Evolutionary conservation across 2,797 vertebrate species (phyloP), one percentile per base, ranked within the genome.

Genomic region (Lophotriccus pileatus): DNA sequence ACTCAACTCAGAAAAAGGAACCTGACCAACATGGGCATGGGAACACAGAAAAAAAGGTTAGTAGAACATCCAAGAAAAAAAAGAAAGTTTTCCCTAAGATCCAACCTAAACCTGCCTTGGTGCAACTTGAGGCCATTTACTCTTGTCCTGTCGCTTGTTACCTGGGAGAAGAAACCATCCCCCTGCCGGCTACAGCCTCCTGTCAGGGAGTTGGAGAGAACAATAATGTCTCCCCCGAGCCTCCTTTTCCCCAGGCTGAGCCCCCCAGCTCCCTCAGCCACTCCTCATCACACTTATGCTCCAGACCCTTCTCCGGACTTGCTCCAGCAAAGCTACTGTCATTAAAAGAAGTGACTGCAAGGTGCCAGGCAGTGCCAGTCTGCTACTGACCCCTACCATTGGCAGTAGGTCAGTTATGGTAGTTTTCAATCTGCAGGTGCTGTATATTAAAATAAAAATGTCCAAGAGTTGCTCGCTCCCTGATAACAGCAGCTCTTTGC

Each of bases 381-480:
- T 73, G 23, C 36, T 47, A 13, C 52, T 66, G 55, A 72, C 32
- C 52, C 50, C 64, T 32, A 20, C 41, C 18, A 53, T 14, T 8
- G 60, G 32, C 21, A 37, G 5, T 10, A 47, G 0, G 2, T 12
- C 32, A 68, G 27, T 78, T 14, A 14, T 0, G 3, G 25, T 8
- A 10, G 34, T 17, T 88, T 47, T 72, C 59, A 84, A 36, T 20
- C 28, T 87, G 66, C 41, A 86, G 41, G 36, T 52, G n/a, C 37
- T 69, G 56, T 5, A 7, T 7, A 47, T 63, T n/a, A 39, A 39
- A 73, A 80, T 36, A 6, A 22, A 69, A 59, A n/a, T 3, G 1
- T 21, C 28, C 32, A 50, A 67, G 49, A 8, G 32, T 15, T 70
- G 41, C 53, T 68, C 21, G 36, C 21, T 11, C 36, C 36, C 53